Evolutionary conservation across 2,797 vertebrate species (phyloP).

Genomic region (Macropus fuliginosus): DNA sequence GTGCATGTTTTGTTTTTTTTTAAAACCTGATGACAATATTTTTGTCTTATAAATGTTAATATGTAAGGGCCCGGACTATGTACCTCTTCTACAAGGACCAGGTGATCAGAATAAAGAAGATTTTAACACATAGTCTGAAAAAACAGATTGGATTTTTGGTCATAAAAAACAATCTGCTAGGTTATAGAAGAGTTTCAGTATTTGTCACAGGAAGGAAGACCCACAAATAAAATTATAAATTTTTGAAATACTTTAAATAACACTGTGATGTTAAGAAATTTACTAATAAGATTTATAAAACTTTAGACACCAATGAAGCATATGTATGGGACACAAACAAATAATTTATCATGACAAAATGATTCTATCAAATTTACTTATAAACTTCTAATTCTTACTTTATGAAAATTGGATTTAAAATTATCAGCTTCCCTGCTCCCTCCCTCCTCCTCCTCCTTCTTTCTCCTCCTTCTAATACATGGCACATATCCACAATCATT

Average conservation of each 20-base stretch:
- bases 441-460: not conserved
- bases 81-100: not conserved
- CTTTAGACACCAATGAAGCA: not conserved
- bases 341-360: not conserved
- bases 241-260: not conserved
- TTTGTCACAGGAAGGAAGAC: not conserved
- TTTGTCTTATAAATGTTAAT: not conserved
- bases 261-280: not conserved
- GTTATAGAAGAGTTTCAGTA: not conserved
- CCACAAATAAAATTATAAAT: not conserved
- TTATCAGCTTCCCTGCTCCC: not conserved
- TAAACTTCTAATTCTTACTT: conserved; percentile 26
- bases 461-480: not conserved
- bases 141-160: not conserved
- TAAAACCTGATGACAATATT: not conserved
- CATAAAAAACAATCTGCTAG: not conserved
- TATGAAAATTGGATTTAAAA: conserved; percentile 49
- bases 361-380: conserved; percentile 40
- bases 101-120: not conserved
- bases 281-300: not conserved
- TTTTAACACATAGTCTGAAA: not conserved
- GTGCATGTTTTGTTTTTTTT: not conserved
- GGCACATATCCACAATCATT: not conserved
- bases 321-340: not conserved
- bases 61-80: not conserved